Evolutionary conservation across 2,888 invertebrate genomes (phyloP).

Genomic region (Dugesia japonica): DNA sequence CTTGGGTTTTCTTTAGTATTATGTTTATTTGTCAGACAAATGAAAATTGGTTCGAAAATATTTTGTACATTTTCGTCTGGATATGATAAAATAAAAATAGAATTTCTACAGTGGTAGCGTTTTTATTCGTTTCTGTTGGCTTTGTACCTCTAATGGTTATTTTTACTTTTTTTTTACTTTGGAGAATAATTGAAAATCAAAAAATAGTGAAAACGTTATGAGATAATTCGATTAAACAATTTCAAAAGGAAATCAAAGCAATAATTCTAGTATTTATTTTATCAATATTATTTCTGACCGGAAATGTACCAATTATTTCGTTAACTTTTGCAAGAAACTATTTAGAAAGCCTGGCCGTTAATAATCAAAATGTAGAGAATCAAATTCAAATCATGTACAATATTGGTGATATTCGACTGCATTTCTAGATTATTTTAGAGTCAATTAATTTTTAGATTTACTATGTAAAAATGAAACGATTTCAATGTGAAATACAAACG

Average conservation of each 20-base stretch:
- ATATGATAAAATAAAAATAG: too few relatives aligned
- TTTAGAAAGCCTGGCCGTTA: not conserved
- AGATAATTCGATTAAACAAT: not conserved
- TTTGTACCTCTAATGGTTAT: not conserved
- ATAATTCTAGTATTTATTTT: not conserved
- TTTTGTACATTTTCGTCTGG: too few relatives aligned
- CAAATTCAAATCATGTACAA: not conserved
- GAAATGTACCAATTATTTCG: not conserved
- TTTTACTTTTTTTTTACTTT: not conserved
- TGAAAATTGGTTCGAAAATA: too few relatives aligned
- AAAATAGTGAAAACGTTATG: not conserved
- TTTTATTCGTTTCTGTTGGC: too few relatives aligned
- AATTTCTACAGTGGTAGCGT: too few relatives aligned
- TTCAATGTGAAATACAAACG: not conserved
- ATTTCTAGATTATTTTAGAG: not conserved
- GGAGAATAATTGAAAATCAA: not conserved
- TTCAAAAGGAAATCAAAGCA: not conserved
- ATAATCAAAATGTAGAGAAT: not conserved
- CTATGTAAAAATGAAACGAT: not conserved
- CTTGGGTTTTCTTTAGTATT: too few relatives aligned
- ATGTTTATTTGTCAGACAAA: too few relatives aligned
- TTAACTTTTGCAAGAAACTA: not conserved
- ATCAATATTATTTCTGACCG: not conserved
- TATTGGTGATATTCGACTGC: not conserved
- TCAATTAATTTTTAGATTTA: not conserved